Conservation (phyloP, 64 coral and sea anemone species). For the Platygyra sinensis region DNA sequence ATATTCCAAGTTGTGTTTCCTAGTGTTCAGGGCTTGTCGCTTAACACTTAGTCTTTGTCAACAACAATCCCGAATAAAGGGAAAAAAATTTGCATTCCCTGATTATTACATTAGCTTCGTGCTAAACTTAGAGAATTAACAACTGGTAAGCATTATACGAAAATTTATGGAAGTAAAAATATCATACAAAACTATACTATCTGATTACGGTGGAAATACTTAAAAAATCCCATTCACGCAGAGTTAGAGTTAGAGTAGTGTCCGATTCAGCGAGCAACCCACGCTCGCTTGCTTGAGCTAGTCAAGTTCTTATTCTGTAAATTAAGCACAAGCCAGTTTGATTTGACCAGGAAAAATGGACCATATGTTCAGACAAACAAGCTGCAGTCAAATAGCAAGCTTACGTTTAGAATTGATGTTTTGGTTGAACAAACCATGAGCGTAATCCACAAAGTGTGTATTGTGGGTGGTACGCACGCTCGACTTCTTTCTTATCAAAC, state of each 20-base stretch:
- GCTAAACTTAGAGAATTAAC: neutral
- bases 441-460: neutral
- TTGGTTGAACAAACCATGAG: neutral
- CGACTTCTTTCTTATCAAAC: neutral
- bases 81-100: slow-evolving; percentile 17
- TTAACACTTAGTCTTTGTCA: slow-evolving; percentile 9
- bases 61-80: neutral
- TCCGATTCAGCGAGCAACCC: too few species aligned
- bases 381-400: neutral
- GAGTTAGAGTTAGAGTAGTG: too few species aligned
- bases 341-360: neutral
- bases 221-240: too few species aligned
- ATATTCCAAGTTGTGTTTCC: neutral
- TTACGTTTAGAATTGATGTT: neutral
- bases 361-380: neutral
- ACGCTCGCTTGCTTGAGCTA: neutral
- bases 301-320: neutral
- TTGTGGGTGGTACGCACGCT: neutral
- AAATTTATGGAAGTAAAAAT: neutral
- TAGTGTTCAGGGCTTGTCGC: slow-evolving; percentile 4
- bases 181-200: too few species aligned
- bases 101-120: neutral
- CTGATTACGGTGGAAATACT: too few species aligned
- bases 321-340: neutral
- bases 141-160: neutral